Percentiles rank a stretch among this genome's conserved stretches.
Evolutionary conservation across 2,113 vertebrate genomes (phyloP).

Genomic region (Aegotheles bennettii): DNA sequence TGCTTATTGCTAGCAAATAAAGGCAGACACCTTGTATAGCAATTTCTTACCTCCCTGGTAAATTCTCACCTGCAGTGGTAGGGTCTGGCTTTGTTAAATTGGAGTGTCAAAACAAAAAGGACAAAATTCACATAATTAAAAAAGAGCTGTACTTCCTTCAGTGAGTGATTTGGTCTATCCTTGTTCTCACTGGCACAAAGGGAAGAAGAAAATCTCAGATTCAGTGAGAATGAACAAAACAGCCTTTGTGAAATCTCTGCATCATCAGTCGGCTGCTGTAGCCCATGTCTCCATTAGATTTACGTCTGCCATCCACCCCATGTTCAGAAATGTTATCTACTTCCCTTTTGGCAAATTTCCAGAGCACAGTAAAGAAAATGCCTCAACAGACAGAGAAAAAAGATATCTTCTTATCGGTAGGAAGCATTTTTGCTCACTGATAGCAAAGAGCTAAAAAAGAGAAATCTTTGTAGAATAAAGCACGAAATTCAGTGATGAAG

Average conservation of each 20-base stretch:
- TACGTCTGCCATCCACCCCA: neutral
- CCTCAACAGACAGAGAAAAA: neutral
- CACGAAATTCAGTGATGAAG: neutral
- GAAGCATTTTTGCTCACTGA: neutral
- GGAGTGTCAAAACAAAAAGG: neutral
- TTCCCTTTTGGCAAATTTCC: slow-evolving; percentile 24
- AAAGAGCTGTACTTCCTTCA: accelerated
- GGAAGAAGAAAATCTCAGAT: neutral
- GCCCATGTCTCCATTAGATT: neutral
- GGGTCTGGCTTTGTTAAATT: neutral
- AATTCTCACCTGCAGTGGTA: neutral
- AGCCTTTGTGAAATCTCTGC: neutral
- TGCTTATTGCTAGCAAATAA: neutral
- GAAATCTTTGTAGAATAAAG: neutral
- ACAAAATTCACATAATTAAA: neutral
- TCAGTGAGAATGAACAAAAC: neutral
- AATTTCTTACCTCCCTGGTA: neutral
- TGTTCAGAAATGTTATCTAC: slow-evolving; percentile 18
- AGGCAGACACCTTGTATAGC: neutral
- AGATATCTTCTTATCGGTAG: neutral
- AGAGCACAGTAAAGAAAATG: neutral
- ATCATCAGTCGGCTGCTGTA: neutral
- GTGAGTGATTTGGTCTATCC: neutral
- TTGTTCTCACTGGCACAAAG: neutral
- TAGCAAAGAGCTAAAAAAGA: neutral